These are phyloP conservation scores for Nyleta sp. DNA, from an alignment of 2,888 invertebrate species.

Conservation along the genomic window DNA sequence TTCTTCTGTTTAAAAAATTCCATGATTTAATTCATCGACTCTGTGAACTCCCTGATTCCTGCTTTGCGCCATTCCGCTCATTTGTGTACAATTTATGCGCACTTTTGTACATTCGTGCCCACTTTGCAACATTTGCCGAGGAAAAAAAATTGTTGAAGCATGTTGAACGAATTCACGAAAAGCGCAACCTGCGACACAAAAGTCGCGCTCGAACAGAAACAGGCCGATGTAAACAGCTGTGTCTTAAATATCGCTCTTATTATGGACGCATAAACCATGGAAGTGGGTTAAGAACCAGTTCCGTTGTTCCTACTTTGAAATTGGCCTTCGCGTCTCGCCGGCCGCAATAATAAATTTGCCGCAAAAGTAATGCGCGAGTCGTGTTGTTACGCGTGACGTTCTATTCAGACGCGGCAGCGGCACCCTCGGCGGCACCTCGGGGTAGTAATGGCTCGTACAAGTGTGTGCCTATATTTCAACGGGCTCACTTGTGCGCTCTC, in stretches of 20 bases:
- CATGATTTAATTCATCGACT: too few relatives aligned
- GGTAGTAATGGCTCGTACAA: slow-evolving; percentile 74
- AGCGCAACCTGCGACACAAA: neutral
- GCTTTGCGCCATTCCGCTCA: too few relatives aligned
- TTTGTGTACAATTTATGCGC: slow-evolving; percentile 1
- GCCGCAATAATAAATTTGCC: slow-evolving; percentile 75
- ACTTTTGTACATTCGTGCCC: neutral
- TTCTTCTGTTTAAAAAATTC: too few relatives aligned
- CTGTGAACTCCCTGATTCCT: too few relatives aligned
- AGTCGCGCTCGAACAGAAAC: slow-evolving; percentile 3
- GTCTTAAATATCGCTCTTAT: slow-evolving; percentile 43
- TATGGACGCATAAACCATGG: slow-evolving; percentile 43
- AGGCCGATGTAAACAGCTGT: slow-evolving; percentile 33
- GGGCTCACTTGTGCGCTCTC: slow-evolving; percentile 67
- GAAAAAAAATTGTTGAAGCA: slow-evolving; percentile 2
- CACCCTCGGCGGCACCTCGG: slow-evolving; percentile 70
- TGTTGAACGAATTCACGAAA: slow-evolving; percentile 3
- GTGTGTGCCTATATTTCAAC: slow-evolving; percentile 73
- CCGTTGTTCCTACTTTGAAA: slow-evolving; percentile 32
- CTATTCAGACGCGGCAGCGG: slow-evolving; percentile 73
- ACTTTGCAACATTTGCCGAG: neutral
- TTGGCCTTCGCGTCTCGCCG: slow-evolving; percentile 32
- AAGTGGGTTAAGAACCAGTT: slow-evolving; percentile 57
- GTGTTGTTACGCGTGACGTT: slow-evolving; percentile 71
- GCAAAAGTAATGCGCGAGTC: slow-evolving; percentile 73